Evolutionary conservation across 2,888 invertebrate genomes (phyloP).

Genomic region (Oxytorus armatus): DNA sequence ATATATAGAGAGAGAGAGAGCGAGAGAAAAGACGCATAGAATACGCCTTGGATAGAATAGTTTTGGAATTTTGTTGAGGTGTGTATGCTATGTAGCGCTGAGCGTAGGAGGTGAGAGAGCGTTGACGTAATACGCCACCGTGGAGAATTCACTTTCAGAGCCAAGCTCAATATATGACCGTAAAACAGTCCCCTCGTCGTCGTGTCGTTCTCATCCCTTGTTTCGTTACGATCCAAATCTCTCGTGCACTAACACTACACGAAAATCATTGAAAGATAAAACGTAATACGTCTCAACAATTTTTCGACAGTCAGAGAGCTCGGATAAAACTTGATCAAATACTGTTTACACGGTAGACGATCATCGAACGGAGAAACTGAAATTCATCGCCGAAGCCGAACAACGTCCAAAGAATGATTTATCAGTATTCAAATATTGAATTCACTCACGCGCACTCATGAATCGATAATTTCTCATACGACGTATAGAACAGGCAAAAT

Average conservation of each 20-base stretch:
- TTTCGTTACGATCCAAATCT: slow-evolving; percentile 8
- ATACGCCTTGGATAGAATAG: slow-evolving; percentile 46
- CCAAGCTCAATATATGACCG: neutral
- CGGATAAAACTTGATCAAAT: neutral
- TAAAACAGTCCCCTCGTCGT: slow-evolving; percentile 7
- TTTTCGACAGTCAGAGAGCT: neutral
- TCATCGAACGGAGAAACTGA: too few species aligned
- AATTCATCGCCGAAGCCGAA: too few species aligned
- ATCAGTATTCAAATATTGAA: neutral
- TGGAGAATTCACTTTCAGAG: slow-evolving; percentile 50
- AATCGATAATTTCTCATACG: slow-evolving; percentile 15
- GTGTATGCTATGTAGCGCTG: slow-evolving; percentile 41
- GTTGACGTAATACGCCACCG: slow-evolving; percentile 43
- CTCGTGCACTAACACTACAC: neutral
- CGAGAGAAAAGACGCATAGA: slow-evolving; percentile 10
- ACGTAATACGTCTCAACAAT: neutral
- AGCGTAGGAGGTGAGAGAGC: slow-evolving; percentile 42
- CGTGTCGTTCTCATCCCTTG: slow-evolving; percentile 30
- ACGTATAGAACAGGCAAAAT: neutral
- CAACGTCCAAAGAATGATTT: neutral
- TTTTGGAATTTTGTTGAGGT: slow-evolving; percentile 61
- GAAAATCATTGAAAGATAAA: neutral
- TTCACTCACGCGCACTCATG: slow-evolving; percentile 9
- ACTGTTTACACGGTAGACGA: neutral
- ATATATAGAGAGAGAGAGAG: slow-evolving; percentile 18